phyloP scores from a whole-genome alignment of 2,113 vertebrate genomes.

The Grantiella picta region DNA sequence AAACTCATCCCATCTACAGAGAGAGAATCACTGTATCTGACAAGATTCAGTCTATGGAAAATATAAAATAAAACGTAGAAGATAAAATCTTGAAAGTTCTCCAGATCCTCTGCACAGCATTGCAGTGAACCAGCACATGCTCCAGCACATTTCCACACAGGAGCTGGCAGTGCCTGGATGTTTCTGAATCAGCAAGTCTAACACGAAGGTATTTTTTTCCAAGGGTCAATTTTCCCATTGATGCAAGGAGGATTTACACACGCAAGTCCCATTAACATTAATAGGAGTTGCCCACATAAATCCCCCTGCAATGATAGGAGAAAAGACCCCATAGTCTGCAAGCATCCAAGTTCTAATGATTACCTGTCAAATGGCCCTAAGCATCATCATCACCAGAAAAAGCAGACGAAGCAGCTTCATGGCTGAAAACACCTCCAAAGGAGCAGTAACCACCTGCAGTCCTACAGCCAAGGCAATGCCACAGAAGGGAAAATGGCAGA shows the following conservation, averaged over 20 bases:
- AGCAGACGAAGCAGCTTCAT: slow-evolving; percentile 52
- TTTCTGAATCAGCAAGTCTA: slow-evolving; percentile 38
- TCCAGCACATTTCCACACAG: not conserved
- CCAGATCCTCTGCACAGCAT: not conserved
- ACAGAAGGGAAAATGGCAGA: not conserved
- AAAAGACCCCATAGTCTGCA: slow-evolving; percentile 51
- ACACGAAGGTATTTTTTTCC: not conserved
- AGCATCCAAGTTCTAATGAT: slow-evolving; percentile 63
- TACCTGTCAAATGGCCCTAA: slow-evolving; percentile 69
- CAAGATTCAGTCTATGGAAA: not conserved
- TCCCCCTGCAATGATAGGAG: slow-evolving; percentile 16
- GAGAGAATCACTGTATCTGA: not conserved
- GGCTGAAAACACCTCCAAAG: slow-evolving; percentile 6
- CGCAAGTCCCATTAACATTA: slow-evolving; percentile 66
- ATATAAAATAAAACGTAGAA: not conserved
- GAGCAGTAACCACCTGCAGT: slow-evolving; percentile 35
- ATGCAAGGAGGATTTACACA: slow-evolving; percentile 68
- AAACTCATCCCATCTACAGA: not conserved
- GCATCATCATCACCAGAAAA: slow-evolving; percentile 54
- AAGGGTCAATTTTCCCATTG: slow-evolving; percentile 60
- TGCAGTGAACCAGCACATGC: not conserved
- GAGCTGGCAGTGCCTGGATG: not conserved
- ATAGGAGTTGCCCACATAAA: slow-evolving; percentile 63
- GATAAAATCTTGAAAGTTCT: not conserved
- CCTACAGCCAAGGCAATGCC: not conserved